A percentile compares a stretch with the other conserved stretches of the same genome.
Conservation (phyloP, 2,797 vertebrate genomes). For the Melanotaenia boesemani region DNA sequence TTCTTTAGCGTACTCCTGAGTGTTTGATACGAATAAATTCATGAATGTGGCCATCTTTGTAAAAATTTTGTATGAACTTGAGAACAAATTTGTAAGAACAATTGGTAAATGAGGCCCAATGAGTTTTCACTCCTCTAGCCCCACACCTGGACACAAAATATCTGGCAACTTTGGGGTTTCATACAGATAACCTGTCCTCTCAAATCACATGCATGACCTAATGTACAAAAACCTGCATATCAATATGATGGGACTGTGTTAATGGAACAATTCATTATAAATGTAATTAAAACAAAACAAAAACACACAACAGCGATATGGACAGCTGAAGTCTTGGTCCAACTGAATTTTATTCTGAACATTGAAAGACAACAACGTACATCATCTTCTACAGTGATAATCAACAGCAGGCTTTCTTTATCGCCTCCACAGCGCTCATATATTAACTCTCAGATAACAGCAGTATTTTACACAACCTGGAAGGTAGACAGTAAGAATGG, state of each 20-base stretch:
- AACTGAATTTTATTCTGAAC: constrained; percentile 86
- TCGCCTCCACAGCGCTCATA: constrained; percentile 61
- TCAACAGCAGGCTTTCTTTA: constrained; percentile 66
- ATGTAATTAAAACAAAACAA: background rate
- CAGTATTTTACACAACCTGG: constrained; percentile 76
- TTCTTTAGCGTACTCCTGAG: no score
- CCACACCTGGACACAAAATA: no score
- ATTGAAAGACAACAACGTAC: constrained; percentile 84
- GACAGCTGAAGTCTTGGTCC: constrained; percentile 71
- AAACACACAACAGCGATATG: background rate
- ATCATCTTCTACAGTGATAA: constrained; percentile 82
- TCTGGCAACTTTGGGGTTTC: background rate
- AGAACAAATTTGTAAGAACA: no score
- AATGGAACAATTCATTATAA: background rate
- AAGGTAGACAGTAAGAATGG: constrained; percentile 59
- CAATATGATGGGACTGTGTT: no score
- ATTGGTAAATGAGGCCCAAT: no score
- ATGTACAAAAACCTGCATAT: background rate
- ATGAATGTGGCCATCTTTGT: no score
- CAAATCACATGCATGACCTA: no score
- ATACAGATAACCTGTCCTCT: background rate
- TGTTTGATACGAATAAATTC: no score
- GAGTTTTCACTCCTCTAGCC: no score
- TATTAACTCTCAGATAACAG: constrained; percentile 80
- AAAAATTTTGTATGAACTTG: no score